Evolutionary conservation across 2,113 vertebrate genomes (phyloP).

Genomic region (Notothenia rossii): DNA sequence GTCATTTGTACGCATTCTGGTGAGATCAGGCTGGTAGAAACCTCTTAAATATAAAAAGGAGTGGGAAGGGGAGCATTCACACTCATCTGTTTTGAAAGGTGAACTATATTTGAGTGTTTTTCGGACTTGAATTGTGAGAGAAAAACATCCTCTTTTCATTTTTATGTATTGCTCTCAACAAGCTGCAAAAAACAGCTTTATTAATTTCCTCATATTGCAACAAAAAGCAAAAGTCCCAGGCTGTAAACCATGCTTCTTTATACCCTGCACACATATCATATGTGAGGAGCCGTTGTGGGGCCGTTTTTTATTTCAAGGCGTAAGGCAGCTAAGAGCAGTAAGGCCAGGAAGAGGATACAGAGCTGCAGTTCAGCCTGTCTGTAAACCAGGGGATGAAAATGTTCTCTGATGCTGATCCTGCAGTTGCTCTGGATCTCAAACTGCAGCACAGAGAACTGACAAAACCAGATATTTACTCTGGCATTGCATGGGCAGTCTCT

Average conservation of each 20-base stretch:
- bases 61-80: conserved; percentile 22
- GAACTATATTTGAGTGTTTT: conserved; percentile 21
- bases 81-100: conserved; percentile 37
- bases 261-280: conserved; percentile 61
- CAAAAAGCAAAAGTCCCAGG: conserved; percentile 36
- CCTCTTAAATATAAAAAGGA: conserved; percentile 48
- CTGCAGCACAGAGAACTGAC: conserved; percentile 61
- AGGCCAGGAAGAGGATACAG: conserved; percentile 48
- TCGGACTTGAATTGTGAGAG: neutral
- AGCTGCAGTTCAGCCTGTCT: conserved; percentile 66
- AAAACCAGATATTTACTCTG: conserved; percentile 66
- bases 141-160: conserved; percentile 29
- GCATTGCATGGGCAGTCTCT: conserved; percentile 54
- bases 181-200: conserved; percentile 37
- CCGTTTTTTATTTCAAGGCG: conserved; percentile 41
- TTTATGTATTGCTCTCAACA: conserved; percentile 41
- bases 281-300: conserved; percentile 30
- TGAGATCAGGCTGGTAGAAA: neutral
- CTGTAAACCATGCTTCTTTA: conserved; percentile 34
- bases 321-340: conserved; percentile 45
- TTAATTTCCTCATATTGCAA: conserved; percentile 45
- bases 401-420: conserved; percentile 74
- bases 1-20: no score
- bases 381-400: conserved; percentile 73
- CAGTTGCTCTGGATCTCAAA: conserved; percentile 61